These are phyloP conservation scores for Serranochromis macrocephalus DNA, from an alignment of 2,113 vertebrate genomes.

Conservation along the genomic window DNA sequence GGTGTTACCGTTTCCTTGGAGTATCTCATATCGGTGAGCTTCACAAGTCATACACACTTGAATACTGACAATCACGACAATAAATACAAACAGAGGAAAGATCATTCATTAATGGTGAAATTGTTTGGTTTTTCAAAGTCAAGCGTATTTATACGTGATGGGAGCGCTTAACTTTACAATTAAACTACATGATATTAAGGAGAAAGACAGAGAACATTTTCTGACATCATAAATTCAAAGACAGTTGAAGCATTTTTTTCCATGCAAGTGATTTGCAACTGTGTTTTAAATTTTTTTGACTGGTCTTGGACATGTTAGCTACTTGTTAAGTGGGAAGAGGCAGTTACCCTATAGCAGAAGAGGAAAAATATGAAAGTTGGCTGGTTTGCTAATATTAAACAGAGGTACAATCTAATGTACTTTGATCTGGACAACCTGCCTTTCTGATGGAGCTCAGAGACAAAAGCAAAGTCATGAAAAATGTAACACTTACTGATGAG, in stretches of 20 bases:
- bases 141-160: background rate
- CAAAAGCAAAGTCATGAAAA: background rate
- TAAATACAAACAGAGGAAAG: background rate
- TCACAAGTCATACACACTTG: background rate
- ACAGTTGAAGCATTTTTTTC: background rate
- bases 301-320: background rate
- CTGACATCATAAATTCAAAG: background rate
- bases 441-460: background rate
- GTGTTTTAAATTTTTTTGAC: background rate
- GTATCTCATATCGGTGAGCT: background rate
- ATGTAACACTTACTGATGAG: background rate
- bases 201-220: background rate
- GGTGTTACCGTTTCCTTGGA: background rate
- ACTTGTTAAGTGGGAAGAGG: background rate
- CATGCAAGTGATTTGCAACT: background rate
- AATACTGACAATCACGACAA: background rate
- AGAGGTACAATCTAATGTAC: background rate
- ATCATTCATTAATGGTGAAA: background rate
- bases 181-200: background rate
- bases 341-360: background rate
- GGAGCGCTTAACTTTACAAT: background rate
- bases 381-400: background rate
- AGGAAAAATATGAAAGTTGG: background rate
- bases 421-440: background rate
- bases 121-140: background rate